Evolutionary conservation across 53 echinoderm and acorn worm species (phyloP), one percentile per base, ranked within the genome.

Genomic region (Holothuria scabra): DNA sequence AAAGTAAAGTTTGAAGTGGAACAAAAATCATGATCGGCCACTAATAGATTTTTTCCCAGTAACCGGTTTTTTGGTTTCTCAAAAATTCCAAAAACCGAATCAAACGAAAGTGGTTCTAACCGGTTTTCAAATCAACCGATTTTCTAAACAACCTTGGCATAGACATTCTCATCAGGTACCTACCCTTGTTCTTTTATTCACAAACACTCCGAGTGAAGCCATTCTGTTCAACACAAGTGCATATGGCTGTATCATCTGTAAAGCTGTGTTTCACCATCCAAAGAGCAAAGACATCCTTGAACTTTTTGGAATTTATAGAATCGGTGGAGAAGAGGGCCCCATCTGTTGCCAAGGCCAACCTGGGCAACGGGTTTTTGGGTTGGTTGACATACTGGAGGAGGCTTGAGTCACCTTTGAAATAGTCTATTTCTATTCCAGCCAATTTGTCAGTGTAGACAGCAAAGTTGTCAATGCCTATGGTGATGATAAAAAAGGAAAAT

Each of bases 361-460:
- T 68, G 24, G 94, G 66, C 69, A 85, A 90, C 75, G 74, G 89
- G 81, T 85, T 92, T 10, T 32, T 32, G 30, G 92, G 94, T 48
- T 90, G 90, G 46, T 70, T 82, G 64, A 94, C 80, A 63, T 31
- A 83, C 19, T 88, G 67, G 28, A 87, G 89, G 19, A 92, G 86
- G 60, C 84, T 60, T n/a, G 69, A 74, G 72, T 90, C 90, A 49
- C 94, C 97, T 66, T 91, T 87, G 33, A 93, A 80, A 23, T 46
- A 35, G 20, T 82, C 84, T 3, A 37, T 35, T 16, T 29, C n/a
- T 30, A 78, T 28, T 57, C 82, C 89, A 34, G 87, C 81, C 62
- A 91, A 83, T 68, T 97, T 97, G 85, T 81, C 86, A 56, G 97
- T 97, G 87, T 86, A 94, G 8, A 91, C 94, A 0, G 89, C 79